Base-by-base conservation (phyloP, 2,888 invertebrate genomes). In the Platypus cylindrus region DNA sequence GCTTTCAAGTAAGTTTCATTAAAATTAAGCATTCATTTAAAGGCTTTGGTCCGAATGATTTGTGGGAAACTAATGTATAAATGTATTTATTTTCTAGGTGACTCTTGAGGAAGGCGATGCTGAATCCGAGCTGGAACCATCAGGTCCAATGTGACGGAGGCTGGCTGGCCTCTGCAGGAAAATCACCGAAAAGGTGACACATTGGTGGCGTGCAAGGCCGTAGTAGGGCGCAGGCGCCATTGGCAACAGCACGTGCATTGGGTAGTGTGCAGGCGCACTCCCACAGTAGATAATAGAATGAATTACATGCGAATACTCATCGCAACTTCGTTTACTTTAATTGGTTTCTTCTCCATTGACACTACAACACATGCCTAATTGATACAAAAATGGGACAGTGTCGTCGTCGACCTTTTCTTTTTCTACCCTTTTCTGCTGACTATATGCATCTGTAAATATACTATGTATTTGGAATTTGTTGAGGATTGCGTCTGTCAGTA, bases 131-230 rank as follows among this genome's bases (percentile, higher is more conserved):
- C 64, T 64, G 56, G 70, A 64, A 52, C 66, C 55, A 56, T 69
- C 65, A 60, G 71, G 71, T 70, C 84, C 84, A 64, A 86, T 86
- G 81, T 86, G 85, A 86, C 85, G 84, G 83, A 84, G 83, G 79
- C 77, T 85, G 70, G 73, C 81, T 65, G 82, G 83, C 71, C 78
- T 85, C 68, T 86, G 80, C 70, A 82, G 79, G 71, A 85, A 84
- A 75, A 74, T 86, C 69, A 76, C 81, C 67, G 84, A 84, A 68
- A 84, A 81, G 51, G 52, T 53, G 52, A 83, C 83, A 70, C 80
- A 78, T 66, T 83, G 83, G 81, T 83, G 84, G 81, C 78, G 79
- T 66, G 75, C 81, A 67, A 79, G 81, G 72, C 79, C 82, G 59
- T 68, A 45, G 33, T 24, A 29, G 32, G 58, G 62, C 50, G 54